Conservation (phyloP, 2,797 vertebrate genomes). For the Hapalemur alaotrensis region DNA sequence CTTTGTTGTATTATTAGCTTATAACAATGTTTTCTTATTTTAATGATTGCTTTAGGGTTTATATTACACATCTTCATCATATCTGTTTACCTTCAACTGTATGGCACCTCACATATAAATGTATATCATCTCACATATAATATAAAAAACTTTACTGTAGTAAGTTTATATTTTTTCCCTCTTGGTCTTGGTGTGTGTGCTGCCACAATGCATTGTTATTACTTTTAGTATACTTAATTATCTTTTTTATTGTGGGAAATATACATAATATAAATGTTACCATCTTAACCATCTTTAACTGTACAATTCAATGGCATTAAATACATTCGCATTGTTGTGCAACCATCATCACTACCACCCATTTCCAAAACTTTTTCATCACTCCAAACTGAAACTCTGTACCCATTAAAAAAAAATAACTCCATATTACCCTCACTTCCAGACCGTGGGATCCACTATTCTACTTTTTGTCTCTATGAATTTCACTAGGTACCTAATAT, state of each 20-base stretch:
- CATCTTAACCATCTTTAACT: neutral
- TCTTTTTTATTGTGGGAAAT: conserved; percentile 7
- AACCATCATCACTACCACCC: neutral
- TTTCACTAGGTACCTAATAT: neutral
- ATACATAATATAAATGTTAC: neutral
- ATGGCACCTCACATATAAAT: neutral
- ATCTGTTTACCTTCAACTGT: neutral
- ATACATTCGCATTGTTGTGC: neutral
- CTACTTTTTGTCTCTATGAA: neutral
- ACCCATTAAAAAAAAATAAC: neutral
- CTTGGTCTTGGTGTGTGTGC: neutral
- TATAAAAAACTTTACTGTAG: neutral
- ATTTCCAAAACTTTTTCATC: neutral
- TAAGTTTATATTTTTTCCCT: neutral
- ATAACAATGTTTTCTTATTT: conserved; percentile 10
- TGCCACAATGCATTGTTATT: neutral
- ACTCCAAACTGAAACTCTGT: neutral
- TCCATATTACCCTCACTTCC: neutral
- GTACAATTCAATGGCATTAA: neutral
- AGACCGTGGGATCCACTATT: neutral
- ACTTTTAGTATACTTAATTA: neutral
- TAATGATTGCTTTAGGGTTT: neutral
- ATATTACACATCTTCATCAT: neutral
- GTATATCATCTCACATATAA: neutral
- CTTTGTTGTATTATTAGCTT: conserved; percentile 9